phyloP scores from a whole-genome alignment of 2,113 vertebrate species.

The Pelobates fuscus region DNA sequence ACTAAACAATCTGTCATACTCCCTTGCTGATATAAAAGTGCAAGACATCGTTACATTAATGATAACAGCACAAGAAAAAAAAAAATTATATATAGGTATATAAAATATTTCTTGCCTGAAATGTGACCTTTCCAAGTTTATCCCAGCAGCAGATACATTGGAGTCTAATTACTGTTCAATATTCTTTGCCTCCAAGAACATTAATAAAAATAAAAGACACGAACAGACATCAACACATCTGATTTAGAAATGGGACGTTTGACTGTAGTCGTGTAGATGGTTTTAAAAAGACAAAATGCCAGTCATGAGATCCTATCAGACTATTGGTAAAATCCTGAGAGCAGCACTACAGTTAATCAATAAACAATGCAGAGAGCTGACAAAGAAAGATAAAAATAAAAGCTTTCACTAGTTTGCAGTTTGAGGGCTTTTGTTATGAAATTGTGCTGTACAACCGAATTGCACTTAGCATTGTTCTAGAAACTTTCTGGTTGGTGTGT shows the following conservation, averaged over 20 bases:
- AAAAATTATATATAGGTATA: slow-evolving; percentile 58
- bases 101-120: slow-evolving; percentile 58
- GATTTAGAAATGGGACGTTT: slow-evolving; percentile 64
- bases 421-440: slow-evolving; percentile 65
- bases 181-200: slow-evolving; percentile 65
- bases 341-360: slow-evolving; percentile 70
- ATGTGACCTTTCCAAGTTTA: slow-evolving; percentile 76
- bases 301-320: slow-evolving; percentile 71
- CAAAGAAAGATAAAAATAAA: slow-evolving; percentile 65
- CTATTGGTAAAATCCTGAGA: slow-evolving; percentile 74
- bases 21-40: slow-evolving; percentile 55
- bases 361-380: slow-evolving; percentile 78
- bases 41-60: slow-evolving; percentile 56
- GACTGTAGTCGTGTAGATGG: slow-evolving; percentile 63
- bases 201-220: slow-evolving; percentile 65
- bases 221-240: slow-evolving; percentile 59
- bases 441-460: slow-evolving; percentile 65
- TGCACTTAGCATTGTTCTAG: slow-evolving; percentile 54
- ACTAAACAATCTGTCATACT: slow-evolving; percentile 55
- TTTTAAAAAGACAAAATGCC: slow-evolving; percentile 75
- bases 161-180: slow-evolving; percentile 69
- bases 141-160: slow-evolving; percentile 66
- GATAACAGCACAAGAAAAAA: slow-evolving; percentile 56
- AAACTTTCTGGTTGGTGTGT: slow-evolving; percentile 58
- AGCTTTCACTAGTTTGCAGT: slow-evolving; percentile 64